These are phyloP conservation scores for Alectoris magna DNA, from an alignment of 2,797 vertebrate genomes.

Conservation along the genomic window DNA sequence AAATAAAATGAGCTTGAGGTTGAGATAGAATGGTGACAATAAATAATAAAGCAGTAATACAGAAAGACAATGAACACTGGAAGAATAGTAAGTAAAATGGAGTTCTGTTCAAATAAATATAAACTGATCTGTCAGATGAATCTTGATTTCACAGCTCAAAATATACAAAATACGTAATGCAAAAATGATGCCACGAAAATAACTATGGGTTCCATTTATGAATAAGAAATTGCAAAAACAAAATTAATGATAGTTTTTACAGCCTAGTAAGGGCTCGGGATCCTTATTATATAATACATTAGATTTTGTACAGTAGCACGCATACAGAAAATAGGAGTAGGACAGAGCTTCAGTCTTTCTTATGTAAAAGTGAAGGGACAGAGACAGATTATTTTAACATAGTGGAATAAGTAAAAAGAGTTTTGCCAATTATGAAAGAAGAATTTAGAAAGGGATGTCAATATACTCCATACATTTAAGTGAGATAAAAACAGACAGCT, in stretches of 20 bases:
- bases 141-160: not conserved
- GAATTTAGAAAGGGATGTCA: not conserved
- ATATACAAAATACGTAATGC: not conserved
- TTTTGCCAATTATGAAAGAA: constrained; percentile 12
- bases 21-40: constrained; percentile 6
- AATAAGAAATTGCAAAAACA: constrained; percentile 11
- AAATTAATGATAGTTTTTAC: not conserved
- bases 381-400: not conserved
- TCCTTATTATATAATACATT: not conserved
- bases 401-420: not conserved
- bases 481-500: not conserved
- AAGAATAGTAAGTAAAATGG: constrained; percentile 12
- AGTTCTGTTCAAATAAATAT: not conserved
- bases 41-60: constrained; percentile 15
- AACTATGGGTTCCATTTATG: not conserved
- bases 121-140: not conserved
- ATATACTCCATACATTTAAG: not conserved
- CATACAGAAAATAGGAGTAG: not conserved
- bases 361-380: not conserved
- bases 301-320: not conserved
- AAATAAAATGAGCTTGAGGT: not conserved
- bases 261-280: not conserved
- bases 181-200: not conserved
- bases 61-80: not conserved
- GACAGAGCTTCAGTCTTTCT: not conserved